Evolutionary conservation across 2,888 invertebrate species (phyloP), one percentile per base, ranked within the genome.

Genomic region (Choristoneura rosaceana): DNA sequence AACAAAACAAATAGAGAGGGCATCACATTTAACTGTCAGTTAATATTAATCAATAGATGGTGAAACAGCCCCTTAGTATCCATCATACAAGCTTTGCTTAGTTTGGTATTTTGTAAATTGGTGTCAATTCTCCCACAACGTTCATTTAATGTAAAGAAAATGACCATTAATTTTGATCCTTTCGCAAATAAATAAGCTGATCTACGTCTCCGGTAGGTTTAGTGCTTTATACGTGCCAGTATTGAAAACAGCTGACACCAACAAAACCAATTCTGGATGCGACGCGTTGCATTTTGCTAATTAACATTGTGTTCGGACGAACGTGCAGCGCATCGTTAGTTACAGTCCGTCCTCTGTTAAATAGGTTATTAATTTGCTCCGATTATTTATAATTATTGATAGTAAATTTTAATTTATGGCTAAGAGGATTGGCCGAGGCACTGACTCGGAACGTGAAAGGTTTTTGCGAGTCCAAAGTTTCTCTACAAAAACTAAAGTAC

Each of bases 231-330:
- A 52, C 79, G 76, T 62, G 76, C 79, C 66, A 68, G 78, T 81
- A 82, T 81, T 80, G 83, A 79, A 82, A 83, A 81, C 79, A 79
- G 81, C 82, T 86, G 87, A 87, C 84, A 84, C 82, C 78, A 81
- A 81, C 80, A 83, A 84, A 85, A 84, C 82, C 85, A 85, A 86
- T 86, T 83, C 80, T 71, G 81, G 70, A 74, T 76, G 80, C 76
- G 79, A 80, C 78, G 76, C 81, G 79, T 79, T 84, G 85, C 86
- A 88, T 85, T 89, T 84, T 81, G 79, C 85, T 88, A 89, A 88
- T 90, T 90, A 89, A 86, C 83, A 38, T 69, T 83, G 76, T 81
- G 74, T 75, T 68, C 74, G 74, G 60, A 74, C 68, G 64, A 34
- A 61, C 61, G 64, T 50, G 64, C 64, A 2, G 9, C 15, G 47